phyloP scores from a whole-genome alignment of 2,888 invertebrate species.

The Plemyria rubiginata region DNA sequence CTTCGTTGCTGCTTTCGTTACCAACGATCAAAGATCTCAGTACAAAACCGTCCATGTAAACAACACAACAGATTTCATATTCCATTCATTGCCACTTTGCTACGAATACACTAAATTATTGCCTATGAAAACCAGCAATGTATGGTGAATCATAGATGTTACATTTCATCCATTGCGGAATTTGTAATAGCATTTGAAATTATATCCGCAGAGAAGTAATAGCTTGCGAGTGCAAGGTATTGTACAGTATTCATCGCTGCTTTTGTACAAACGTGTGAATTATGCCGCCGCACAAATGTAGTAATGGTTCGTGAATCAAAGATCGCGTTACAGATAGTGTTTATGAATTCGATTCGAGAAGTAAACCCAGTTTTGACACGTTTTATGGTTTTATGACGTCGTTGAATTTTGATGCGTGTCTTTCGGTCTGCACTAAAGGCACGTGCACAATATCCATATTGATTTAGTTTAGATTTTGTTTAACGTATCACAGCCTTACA shows the following conservation, averaged over 20 bases:
- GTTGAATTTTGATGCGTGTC: slow-evolving; percentile 57
- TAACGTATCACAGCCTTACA: too few species aligned
- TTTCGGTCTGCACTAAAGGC: slow-evolving; percentile 15
- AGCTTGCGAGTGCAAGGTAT: slow-evolving; percentile 10
- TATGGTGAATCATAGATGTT: slow-evolving; percentile 26
- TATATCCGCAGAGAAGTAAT: slow-evolving; percentile 8
- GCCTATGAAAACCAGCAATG: slow-evolving; percentile 16
- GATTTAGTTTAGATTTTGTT: too few species aligned
- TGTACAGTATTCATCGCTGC: slow-evolving; percentile 15
- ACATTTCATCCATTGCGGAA: slow-evolving; percentile 8
- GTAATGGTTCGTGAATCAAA: slow-evolving; percentile 40
- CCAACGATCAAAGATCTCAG: slow-evolving; percentile 22
- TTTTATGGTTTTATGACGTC: slow-evolving; percentile 58
- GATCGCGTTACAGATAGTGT: slow-evolving; percentile 44
- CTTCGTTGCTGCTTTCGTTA: slow-evolving; percentile 40
- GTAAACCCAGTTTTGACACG: slow-evolving; percentile 54
- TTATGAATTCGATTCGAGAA: slow-evolving; percentile 53
- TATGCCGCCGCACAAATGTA: slow-evolving; percentile 31
- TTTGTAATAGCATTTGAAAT: slow-evolving; percentile 13
- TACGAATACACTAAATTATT: slow-evolving; percentile 9
- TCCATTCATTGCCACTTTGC: slow-evolving; percentile 12
- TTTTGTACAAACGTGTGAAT: slow-evolving; percentile 17
- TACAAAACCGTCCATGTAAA: slow-evolving; percentile 39
- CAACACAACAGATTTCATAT: background rate
- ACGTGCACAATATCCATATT: too few species aligned